phyloP scores from a whole-genome alignment of 2,888 invertebrate species.

The Cephus sareptanus region DNA sequence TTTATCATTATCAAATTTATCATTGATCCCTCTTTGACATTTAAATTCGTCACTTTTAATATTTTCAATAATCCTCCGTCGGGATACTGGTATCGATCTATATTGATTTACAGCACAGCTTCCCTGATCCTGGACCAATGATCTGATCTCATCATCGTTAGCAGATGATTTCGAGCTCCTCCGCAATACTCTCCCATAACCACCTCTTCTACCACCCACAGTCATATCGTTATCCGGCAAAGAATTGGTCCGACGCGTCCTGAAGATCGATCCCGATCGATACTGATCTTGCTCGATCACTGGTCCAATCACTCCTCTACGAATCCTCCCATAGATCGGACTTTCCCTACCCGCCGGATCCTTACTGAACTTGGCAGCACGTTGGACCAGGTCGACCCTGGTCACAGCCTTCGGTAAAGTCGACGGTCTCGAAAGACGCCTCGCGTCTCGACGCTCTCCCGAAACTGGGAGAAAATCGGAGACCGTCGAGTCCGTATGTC shows the following conservation, averaged over 20 bases:
- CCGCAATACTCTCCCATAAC: slow-evolving; percentile 39
- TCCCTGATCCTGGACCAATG: neutral
- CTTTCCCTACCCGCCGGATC: slow-evolving; percentile 47
- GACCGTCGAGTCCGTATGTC: slow-evolving; percentile 41
- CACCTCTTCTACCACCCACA: slow-evolving; percentile 28
- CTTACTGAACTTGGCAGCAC: neutral
- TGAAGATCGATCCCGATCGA: slow-evolving; percentile 19
- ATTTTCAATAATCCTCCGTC: slow-evolving; percentile 55
- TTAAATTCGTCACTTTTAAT: slow-evolving; percentile 21
- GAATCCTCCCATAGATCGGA: slow-evolving; percentile 57
- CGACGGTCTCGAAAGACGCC: slow-evolving; percentile 48
- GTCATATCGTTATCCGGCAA: slow-evolving; percentile 34
- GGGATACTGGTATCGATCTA: slow-evolving; percentile 47
- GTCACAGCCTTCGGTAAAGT: slow-evolving; percentile 51
- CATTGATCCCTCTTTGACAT: neutral
- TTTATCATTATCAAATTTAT: neutral
- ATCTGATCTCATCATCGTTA: neutral
- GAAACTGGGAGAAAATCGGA: slow-evolving; percentile 47
- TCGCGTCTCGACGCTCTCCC: slow-evolving; percentile 34
- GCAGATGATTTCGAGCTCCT: slow-evolving; percentile 27
- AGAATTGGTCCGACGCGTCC: slow-evolving; percentile 29
- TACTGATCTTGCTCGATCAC: neutral
- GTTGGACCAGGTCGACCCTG: slow-evolving; percentile 17
- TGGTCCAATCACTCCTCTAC: slow-evolving; percentile 44
- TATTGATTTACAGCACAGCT: neutral